Base-by-base conservation (phyloP, 2,888 invertebrate genomes). In the Girardia tigrina region DNA sequence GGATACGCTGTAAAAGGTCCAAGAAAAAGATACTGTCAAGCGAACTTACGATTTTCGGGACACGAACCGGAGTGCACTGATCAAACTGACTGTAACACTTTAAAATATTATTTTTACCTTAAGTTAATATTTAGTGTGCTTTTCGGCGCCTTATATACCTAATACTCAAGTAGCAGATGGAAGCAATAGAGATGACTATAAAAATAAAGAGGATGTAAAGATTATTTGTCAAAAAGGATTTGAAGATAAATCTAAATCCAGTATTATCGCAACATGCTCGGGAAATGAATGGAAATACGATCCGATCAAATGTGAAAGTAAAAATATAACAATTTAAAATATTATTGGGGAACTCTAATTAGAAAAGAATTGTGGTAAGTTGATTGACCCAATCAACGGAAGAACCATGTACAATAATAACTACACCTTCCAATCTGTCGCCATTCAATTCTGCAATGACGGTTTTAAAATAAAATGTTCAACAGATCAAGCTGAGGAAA, bases 371-470 rank as follows among this genome's bases (percentile, higher is more conserved):
- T 74, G 74, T 28, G 26, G 27, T 1, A 56, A 42, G 26, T 69
- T 74, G n/a, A 27, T 26, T n/a, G 8, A 42, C 12, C 74, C 28
- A 1, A 26, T 26, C n/a, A 74, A 74, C 26, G 74, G 74, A 2
- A 4, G 42, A 6, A 56, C 42, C 1, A 69, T 74, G 26, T 74
- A 42, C 26, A 56, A 42, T 4, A 29, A 29, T 16, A 23, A 74
- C 20, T 4, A 26, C 74, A 74, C 26, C 2, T 74, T 56, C 20
- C 74, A 74, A 23, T 42, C 74, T 1, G 28, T 56, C n/a, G 74
- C 74, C 20, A 69, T 74, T 26, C 74, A 74, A 28, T 74, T 74
- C 26, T 74, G 74, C 74, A 28, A 74, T 74, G 74, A 74, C 56
- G 74, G 74, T 26, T 74, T 56, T 74, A 28, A 69, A 42, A 74